Conservation (phyloP, 2,888 invertebrate species). For the Lepetodrilus schrolli region DNA sequence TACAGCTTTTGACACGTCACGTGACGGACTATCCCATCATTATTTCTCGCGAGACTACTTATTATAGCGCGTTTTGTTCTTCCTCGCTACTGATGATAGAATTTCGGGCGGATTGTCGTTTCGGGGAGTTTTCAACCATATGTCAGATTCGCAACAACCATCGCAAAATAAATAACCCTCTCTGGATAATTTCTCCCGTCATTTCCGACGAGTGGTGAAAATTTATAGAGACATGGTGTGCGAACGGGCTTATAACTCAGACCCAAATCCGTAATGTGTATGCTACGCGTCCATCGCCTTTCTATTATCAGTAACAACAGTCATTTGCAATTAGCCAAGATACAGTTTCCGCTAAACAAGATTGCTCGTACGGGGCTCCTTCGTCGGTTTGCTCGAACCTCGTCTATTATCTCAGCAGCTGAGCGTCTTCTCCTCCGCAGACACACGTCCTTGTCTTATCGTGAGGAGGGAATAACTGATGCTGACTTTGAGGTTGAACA, state of each 20-base stretch:
- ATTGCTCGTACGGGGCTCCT: slow-evolving; percentile 17
- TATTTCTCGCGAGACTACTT: slow-evolving; percentile 48
- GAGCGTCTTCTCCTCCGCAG: not conserved
- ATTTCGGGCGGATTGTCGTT: slow-evolving; percentile 34
- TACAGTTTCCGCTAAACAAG: slow-evolving; percentile 35
- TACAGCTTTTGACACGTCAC: slow-evolving; percentile 44
- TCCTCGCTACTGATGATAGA: slow-evolving; percentile 39
- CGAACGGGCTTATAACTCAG: slow-evolving; percentile 41
- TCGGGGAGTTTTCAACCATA: slow-evolving; percentile 30
- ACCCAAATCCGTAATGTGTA: slow-evolving; percentile 41
- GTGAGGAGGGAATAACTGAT: not conserved
- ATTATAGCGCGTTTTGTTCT: slow-evolving; percentile 50
- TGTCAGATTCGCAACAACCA: slow-evolving; percentile 30
- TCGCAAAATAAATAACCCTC: slow-evolving; percentile 44
- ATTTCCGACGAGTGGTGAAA: slow-evolving; percentile 32
- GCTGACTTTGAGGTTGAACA: slow-evolving; percentile 4
- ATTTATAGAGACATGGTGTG: slow-evolving; percentile 37
- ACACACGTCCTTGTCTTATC: slow-evolving; percentile 2
- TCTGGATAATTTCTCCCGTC: slow-evolving; percentile 41
- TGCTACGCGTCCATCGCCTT: slow-evolving; percentile 33
- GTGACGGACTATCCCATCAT: slow-evolving; percentile 49
- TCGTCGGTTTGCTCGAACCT: not conserved
- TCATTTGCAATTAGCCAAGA: slow-evolving; percentile 43
- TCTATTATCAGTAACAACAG: slow-evolving; percentile 37
- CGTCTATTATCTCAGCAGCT: slow-evolving; percentile 6